phyloP scores from a whole-genome alignment of 2,888 invertebrate genomes.

The Amblyteles armatorius region DNA sequence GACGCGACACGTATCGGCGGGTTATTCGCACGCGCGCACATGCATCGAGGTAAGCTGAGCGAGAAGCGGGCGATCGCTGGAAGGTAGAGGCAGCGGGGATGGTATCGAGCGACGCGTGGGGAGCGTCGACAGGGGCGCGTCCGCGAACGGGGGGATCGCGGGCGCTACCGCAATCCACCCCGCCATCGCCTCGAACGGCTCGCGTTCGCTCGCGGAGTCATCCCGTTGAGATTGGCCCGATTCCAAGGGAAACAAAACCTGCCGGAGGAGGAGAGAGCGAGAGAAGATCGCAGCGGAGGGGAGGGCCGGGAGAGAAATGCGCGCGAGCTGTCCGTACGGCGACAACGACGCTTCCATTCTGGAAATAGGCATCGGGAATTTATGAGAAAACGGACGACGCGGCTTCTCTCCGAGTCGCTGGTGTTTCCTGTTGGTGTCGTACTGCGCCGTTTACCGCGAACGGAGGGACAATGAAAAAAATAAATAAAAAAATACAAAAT shows the following conservation, averaged over 20 bases:
- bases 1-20: not conserved
- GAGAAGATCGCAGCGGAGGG: too few relatives aligned
- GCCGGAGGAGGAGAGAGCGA: not conserved
- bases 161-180: not conserved
- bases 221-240: slow-evolving; percentile 66
- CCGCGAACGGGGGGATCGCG: slow-evolving; percentile 40
- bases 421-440: slow-evolving; percentile 15
- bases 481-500: not conserved
- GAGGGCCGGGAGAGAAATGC: not conserved
- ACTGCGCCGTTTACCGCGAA: not conserved
- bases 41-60: not conserved
- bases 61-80: slow-evolving; percentile 24
- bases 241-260: slow-evolving; percentile 67
- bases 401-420: not conserved
- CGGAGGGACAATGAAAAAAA: slow-evolving; percentile 1
- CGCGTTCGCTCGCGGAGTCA: slow-evolving; percentile 37
- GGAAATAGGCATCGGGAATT: slow-evolving; percentile 58
- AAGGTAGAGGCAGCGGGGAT: slow-evolving; percentile 34
- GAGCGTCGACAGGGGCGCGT: slow-evolving; percentile 68
- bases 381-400: slow-evolving; percentile 42
- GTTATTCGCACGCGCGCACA: slow-evolving; percentile 2
- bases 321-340: slow-evolving; percentile 42
- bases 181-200: slow-evolving; percentile 23
- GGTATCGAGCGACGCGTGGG: slow-evolving; percentile 69
- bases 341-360: slow-evolving; percentile 28